Evolutionary conservation across 2,888 invertebrate genomes (phyloP).

Genomic region (Cephus runcator): DNA sequence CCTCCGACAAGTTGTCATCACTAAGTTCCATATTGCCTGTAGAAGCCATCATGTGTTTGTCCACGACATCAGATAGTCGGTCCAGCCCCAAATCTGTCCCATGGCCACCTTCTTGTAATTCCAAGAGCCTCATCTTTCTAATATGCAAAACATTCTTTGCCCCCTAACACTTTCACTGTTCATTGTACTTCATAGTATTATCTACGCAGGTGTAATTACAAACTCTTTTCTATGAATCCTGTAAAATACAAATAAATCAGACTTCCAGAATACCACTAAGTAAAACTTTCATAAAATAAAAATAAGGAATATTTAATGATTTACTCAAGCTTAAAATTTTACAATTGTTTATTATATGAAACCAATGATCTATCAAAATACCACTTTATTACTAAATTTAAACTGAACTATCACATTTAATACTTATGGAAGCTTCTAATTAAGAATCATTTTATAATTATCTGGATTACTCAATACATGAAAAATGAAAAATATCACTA

Average conservation of each 20-base stretch:
- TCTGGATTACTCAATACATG: background rate
- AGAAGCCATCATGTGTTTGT: constrained; percentile 53
- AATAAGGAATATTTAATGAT: background rate
- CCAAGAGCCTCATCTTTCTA: constrained; percentile 56
- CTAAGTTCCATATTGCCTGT: constrained; percentile 44
- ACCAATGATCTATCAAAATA: background rate
- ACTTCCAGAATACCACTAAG: background rate
- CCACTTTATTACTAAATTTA: background rate
- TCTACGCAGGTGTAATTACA: background rate
- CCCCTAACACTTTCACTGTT: background rate
- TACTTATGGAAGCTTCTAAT: background rate
- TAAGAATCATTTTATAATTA: background rate
- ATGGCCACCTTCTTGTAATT: constrained; percentile 53
- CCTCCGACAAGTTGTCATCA: constrained; percentile 43
- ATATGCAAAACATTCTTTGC: constrained; percentile 31
- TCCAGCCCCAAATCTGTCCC: constrained; percentile 53
- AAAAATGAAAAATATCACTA: background rate
- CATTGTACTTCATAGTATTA: background rate
- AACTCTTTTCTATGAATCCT: background rate
- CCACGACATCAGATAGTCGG: constrained; percentile 43
- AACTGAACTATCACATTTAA: background rate
- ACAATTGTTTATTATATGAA: background rate
- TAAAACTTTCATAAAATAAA: background rate
- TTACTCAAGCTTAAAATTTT: background rate
- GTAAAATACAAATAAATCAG: background rate